These are phyloP conservation scores for Cerastis leucographa DNA, from an alignment of 2,888 invertebrate species.

Conservation along the genomic window DNA sequence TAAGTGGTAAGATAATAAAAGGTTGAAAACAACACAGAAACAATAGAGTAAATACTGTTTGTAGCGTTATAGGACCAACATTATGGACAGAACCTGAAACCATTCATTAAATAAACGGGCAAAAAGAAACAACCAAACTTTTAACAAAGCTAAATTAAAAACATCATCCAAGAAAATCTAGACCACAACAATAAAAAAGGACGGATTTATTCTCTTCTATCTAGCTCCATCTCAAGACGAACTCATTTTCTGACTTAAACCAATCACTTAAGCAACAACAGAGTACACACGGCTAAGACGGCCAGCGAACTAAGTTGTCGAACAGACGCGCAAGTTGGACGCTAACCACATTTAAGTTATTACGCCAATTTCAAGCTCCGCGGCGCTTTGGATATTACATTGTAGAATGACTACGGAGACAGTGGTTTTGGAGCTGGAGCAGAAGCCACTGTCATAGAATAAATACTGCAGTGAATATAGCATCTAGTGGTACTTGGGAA, in stretches of 20 bases:
- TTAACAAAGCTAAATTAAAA: constrained; percentile 23
- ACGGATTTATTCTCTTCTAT: constrained; percentile 11
- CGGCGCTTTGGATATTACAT: constrained; percentile 49
- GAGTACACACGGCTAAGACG: constrained; percentile 52
- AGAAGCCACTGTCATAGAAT: constrained; percentile 8
- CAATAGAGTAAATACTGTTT: not conserved
- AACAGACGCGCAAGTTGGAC: constrained; percentile 54
- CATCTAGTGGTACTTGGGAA: not conserved
- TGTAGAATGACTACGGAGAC: constrained; percentile 44
- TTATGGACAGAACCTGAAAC: not conserved
- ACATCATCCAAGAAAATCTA: not conserved
- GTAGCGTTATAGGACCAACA: not conserved
- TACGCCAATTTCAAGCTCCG: constrained; percentile 54
- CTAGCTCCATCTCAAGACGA: constrained; percentile 43
- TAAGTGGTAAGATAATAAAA: not conserved
- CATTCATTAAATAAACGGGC: not conserved
- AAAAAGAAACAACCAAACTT: not conserved
- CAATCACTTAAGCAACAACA: constrained; percentile 63
- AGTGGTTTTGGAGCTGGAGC: constrained; percentile 18
- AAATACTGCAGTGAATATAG: constrained; percentile 14
- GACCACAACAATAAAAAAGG: constrained; percentile 28
- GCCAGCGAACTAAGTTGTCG: constrained; percentile 42
- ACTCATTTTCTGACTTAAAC: constrained; percentile 59
- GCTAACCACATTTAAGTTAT: constrained; percentile 62
- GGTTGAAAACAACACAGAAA: not conserved